phyloP scores from a whole-genome alignment of 2,113 vertebrate genomes.

The Chinchilla lanigera region DNA sequence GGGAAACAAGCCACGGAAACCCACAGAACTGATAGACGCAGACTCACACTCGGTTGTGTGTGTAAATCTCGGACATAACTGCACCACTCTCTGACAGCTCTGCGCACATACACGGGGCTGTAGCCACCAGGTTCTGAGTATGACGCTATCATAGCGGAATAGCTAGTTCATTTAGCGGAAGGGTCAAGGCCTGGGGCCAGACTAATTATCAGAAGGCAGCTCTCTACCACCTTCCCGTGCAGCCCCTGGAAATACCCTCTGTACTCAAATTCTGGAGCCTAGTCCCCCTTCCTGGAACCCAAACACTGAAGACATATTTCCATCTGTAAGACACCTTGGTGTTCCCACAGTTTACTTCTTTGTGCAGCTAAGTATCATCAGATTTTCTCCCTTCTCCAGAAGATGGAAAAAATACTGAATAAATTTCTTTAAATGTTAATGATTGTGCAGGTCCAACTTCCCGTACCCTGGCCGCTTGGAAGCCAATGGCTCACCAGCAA shows the following conservation, averaged over 20 bases:
- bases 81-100: not conserved
- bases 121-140: not conserved
- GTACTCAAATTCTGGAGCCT: not conserved
- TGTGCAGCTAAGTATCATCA: not conserved
- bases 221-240: not conserved
- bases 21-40: not conserved
- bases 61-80: not conserved
- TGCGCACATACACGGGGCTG: not conserved
- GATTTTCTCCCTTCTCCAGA: not conserved
- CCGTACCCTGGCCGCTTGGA: rapidly evolving
- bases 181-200: not conserved
- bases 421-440: not conserved
- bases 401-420: not conserved
- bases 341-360: not conserved
- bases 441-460: not conserved
- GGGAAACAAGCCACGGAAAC: not conserved
- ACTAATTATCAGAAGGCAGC: not conserved
- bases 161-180: not conserved
- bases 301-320: not conserved
- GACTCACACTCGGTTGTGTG: not conserved
- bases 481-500: not conserved
- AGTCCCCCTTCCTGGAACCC: not conserved
- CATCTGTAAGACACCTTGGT: rapidly evolving
- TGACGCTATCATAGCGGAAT: too few relatives aligned
- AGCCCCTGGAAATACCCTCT: not conserved